Percentiles rank a stretch among this genome's conserved stretches.
Conservation (phyloP, 2,113 vertebrate species). For the Panthera uncia region DNA sequence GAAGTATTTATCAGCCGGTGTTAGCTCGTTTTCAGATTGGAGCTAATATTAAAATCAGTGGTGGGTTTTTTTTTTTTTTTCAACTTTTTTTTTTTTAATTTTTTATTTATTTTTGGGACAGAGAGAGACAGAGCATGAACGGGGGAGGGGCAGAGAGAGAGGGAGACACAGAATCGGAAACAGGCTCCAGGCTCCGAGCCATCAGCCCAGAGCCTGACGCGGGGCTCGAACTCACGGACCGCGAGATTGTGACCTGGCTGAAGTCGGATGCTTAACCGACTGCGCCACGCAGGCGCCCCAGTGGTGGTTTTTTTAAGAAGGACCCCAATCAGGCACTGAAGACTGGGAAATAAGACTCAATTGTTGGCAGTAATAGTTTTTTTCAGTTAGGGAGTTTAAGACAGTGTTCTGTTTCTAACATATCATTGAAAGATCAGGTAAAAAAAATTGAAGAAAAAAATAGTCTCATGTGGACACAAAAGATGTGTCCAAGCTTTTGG, state of each 20-base stretch:
- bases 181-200: too few species aligned
- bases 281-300: too few species aligned
- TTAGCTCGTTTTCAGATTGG: not conserved
- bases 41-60: not conserved
- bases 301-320: not conserved
- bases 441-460: not conserved
- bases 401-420: not conserved
- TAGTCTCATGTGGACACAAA: too few species aligned
- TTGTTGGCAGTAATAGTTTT: not conserved
- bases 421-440: not conserved
- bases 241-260: too few species aligned
- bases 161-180: too few species aligned
- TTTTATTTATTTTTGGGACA: too few species aligned
- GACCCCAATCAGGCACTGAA: not conserved
- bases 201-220: too few species aligned
- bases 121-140: too few species aligned
- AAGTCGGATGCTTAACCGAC: too few species aligned
- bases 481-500: not conserved
- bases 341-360: not conserved
- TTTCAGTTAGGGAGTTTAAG: not conserved
- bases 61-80: not conserved
- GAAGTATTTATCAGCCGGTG: not conserved
- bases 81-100: too few species aligned
- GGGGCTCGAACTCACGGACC: too few species aligned
- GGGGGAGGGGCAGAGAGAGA: too few species aligned